Evolutionary conservation across 1,140 invertebrate species (phyloP), one percentile per base, ranked within the genome.

Genomic region (Drosophila guanche): DNA sequence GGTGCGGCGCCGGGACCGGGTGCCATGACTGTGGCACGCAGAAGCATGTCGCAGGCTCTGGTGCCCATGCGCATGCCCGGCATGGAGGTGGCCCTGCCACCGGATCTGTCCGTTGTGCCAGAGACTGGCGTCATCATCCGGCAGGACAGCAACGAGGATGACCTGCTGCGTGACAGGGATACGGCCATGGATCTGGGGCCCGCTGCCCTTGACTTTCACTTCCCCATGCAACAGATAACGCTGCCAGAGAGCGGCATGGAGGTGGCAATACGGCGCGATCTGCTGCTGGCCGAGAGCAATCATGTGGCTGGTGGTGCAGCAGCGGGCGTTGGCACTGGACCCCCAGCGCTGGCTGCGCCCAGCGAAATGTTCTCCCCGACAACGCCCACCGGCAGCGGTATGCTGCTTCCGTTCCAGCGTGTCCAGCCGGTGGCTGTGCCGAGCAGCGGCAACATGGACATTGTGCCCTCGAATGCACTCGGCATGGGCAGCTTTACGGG

Each of bases 31-130:
- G 10, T 37, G 33, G 33, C 33, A 0, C 46, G 77, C 0, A 47
- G 69, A 3, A 70, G 66, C 16, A 58, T 48, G 4, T 62, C 88
- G 14, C 84, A 90, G 54, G 76, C 83, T 8, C 46, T 75, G 53
- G 41, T 77, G 27, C 29, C 72, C 43, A 75, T 81, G 65, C 63
- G 76, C 5, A 63, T 90, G 72, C 72, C 74, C 2, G 77, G 84
- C n/a, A 91, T 91, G 76, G 89, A 92, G 37, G 90, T 92, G 2
- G 92, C 91, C 0, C 56, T 93, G 14, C 91, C 91, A 0, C 89
- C 90, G 7, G 91, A 92, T 76, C 69, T 91, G 0, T 91, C 90
- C 1, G 81, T 91, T 25, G 90, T 91, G 0, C 83, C 90, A 0
- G 91, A 91, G 51, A 88, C 83, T 12, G 77, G 84, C 5, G 79